These are phyloP conservation scores for Galaxias olidus DNA, from an alignment of 2,797 vertebrate genomes.

Conservation along the genomic window DNA sequence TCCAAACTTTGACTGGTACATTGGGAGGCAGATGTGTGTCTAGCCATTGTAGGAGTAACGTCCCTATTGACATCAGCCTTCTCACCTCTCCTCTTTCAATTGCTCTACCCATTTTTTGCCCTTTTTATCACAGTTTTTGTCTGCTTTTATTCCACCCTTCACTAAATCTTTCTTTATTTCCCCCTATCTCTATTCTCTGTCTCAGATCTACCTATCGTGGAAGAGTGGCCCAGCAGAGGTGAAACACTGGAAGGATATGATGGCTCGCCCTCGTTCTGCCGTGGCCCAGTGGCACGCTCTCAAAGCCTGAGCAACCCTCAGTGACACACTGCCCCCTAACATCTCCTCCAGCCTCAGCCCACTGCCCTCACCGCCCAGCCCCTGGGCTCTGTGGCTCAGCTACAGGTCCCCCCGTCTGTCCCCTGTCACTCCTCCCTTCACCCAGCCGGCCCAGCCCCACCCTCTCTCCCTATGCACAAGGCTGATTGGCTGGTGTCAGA, in stretches of 20 bases:
- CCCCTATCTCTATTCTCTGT: conserved; percentile 23
- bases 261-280: conserved; percentile 89
- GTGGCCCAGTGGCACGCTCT: conserved; percentile 99
- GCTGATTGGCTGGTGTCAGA: conserved; percentile 34
- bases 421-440: conserved; percentile 25
- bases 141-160: not conserved
- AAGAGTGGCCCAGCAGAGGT: conserved; percentile 97
- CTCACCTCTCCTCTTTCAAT: not conserved
- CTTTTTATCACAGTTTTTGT: not conserved
- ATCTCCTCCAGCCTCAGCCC: conserved; percentile 42
- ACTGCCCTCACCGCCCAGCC: conserved; percentile 32
- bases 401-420: conserved; percentile 64
- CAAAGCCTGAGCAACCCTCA: conserved; percentile 83
- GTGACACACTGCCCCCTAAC: conserved; percentile 31
- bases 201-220: conserved; percentile 97
- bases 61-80: not conserved
- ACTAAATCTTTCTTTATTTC: conserved; percentile 12
- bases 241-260: conserved; percentile 99
- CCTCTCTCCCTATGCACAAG: conserved; percentile 52
- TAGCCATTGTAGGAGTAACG: conserved; percentile 29
- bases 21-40: too few relatives aligned
- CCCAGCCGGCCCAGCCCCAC: conserved; percentile 17
- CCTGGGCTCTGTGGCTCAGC: conserved; percentile 23
- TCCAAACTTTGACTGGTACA: too few relatives aligned
- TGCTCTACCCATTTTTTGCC: not conserved